Evolutionary conservation across 2,113 vertebrate genomes (phyloP).

Genomic region (Naja naja): DNA sequence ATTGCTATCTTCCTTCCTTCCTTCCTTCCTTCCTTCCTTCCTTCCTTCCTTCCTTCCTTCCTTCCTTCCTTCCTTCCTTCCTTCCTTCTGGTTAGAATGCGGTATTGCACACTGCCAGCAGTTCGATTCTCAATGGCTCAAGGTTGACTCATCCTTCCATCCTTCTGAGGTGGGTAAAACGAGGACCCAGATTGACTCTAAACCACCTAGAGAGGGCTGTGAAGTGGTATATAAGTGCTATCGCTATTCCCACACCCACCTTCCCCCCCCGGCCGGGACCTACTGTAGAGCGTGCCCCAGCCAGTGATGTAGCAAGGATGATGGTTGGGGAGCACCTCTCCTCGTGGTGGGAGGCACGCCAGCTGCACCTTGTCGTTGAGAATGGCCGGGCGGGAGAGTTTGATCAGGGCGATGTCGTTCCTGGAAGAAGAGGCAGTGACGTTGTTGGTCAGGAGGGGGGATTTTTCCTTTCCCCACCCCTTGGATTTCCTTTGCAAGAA

Average conservation of each 20-base stretch:
- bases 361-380: constrained; percentile 39
- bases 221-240: too few relatives aligned
- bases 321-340: constrained; percentile 35
- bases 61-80: too few relatives aligned
- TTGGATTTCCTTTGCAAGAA: not conserved
- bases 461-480: not conserved
- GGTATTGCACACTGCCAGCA: too few relatives aligned
- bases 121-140: too few relatives aligned
- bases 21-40: too few relatives aligned
- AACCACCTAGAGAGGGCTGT: too few relatives aligned
- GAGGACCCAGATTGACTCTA: too few relatives aligned
- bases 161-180: too few relatives aligned
- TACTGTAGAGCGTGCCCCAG: constrained; percentile 64
- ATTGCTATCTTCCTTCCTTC: too few relatives aligned
- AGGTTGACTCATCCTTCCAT: too few relatives aligned
- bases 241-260: not conserved
- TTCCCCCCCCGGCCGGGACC: not conserved
- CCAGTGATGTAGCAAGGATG: constrained; percentile 54
- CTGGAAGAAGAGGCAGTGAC: constrained; percentile 5
- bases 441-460: not conserved
- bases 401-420: constrained; percentile 63
- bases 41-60: too few relatives aligned
- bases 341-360: constrained; percentile 40
- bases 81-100: too few relatives aligned
- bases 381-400: constrained; percentile 39